Evolutionary conservation across 2,888 invertebrate species (phyloP).

Genomic region (Clunio marinus): DNA sequence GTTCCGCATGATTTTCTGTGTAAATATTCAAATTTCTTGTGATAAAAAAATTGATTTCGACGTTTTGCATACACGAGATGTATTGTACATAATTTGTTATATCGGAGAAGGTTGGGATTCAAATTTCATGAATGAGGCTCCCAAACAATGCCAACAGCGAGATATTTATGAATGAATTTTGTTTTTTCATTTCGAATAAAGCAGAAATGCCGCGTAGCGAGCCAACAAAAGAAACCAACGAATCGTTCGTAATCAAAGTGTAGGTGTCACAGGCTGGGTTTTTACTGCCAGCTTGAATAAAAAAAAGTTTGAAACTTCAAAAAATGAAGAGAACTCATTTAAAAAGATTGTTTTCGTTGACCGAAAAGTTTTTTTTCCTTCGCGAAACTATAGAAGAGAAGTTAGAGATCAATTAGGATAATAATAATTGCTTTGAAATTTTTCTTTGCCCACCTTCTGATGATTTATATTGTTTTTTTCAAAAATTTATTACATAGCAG

Average conservation of each 20-base stretch:
- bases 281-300: neutral
- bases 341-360: conserved; percentile 2
- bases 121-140: conserved; percentile 37
- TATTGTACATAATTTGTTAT: neutral
- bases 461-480: too few species aligned
- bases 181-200: conserved; percentile 6
- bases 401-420: too few species aligned
- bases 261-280: conserved; percentile 27
- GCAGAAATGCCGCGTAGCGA: conserved; percentile 30
- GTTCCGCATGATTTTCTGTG: neutral
- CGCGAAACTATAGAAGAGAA: too few species aligned
- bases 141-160: conserved; percentile 25
- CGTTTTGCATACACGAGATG: neutral
- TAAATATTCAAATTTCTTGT: conserved; percentile 12
- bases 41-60: conserved; percentile 9
- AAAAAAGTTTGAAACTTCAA: neutral
- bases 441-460: too few species aligned
- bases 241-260: conserved; percentile 38
- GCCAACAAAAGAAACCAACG: conserved; percentile 34
- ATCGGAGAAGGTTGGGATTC: conserved; percentile 29
- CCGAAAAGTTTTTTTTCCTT: neutral
- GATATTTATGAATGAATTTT: conserved; percentile 37
- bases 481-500: too few species aligned
- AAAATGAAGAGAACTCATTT: neutral
- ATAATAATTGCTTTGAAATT: neutral